Base-by-base conservation (phyloP, 2,888 invertebrate species). In the Lasioglossum figueresi region DNA sequence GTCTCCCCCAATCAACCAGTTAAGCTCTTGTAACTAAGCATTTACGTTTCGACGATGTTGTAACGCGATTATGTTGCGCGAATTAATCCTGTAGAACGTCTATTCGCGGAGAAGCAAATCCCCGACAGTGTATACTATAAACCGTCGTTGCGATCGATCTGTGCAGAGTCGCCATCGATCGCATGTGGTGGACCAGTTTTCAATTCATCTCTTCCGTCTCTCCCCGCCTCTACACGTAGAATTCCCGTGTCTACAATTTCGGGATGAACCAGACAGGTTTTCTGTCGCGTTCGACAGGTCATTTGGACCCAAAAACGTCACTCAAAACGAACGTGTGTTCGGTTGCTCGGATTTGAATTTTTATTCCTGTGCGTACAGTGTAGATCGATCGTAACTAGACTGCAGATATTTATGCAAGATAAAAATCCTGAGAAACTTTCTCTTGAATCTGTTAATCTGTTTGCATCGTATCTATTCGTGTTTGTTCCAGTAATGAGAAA, bases 1-100 rank as follows among this genome's bases (percentile, higher is more conserved):
- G 74, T 77, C 66, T 45, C 63, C 75, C 63, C 68, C 75, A 81
- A 85, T 85, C 80, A 85, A 82, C 43, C 73, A 70, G 59, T 86
- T 79, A 86, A 85, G 80, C 86, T 79, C 45, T 84, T 85, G 86
- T 86, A 85, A 82, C 86, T 85, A 86, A 86, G 86, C 82, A 79
- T 86, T 86, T 76, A 80, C 82, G 86, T 86, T 85, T 79, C 82
- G 71, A 59, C 79, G 86, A 72, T 68, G 82, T 27, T 76, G 82
- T 85, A 86, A 86, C 59, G 76, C 79, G 86, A 86, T 86, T 86
- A 86, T 82, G 78, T 48, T 71, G 48, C 86, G 73, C 73, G 86
- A 76, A 82, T 86, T 86, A 86, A 86, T 86, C 76, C 79, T 31
- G 68, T 45, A 27, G 82, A 86, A 86, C 79, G 79, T 85, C 81